Base-by-base conservation (phyloP, 2,797 vertebrate species). In the Poecilia gillii region DNA sequence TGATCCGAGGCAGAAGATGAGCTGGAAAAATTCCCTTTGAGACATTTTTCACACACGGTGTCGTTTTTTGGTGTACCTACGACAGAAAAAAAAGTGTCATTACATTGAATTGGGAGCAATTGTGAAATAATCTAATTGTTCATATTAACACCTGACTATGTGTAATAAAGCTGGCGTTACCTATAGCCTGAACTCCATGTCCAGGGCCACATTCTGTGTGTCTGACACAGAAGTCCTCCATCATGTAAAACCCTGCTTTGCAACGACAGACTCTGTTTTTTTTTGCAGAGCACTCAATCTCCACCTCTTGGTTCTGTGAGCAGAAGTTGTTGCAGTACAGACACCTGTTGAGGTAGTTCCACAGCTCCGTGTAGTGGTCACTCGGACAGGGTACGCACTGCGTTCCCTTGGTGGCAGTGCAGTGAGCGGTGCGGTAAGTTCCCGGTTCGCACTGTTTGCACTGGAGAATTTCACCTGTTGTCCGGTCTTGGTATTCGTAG, bases 321-420 rank as follows among this genome's bases (percentile, higher is more conserved):
- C 95, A 96, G 85, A 94, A 78, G 28, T 73, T 89, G 39, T 20
- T 86, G 91, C 96, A 96, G 90, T 95, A 95, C 47, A 96, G 90
- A 68, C 96, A 96, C 68, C 70, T 91, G 14, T 90, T 75, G 79
- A 96, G 75, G 91, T 94, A 95, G 88, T 96, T 95, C 93, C 92
- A 95, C 79, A 91, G 57, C 82, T 93, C 83, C 0, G 95, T 96
- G 89, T 74, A 96, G 74, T 95, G 93, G 0, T 79, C 9, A 0
- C 0, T 0, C 2, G 55, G 79, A 78, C 96, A 96, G 0, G 71
- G 20, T 0, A 0, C 25, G 74, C 96, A 96, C 72, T 51, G 0
- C 0, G 95, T 96, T n/a, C 55, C 28, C 3, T n/a, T 16, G 49
- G 66, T 84, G 57, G 81, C 74, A 1, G 92, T 95, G 88, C 96